These are phyloP conservation scores for Caracal caracal DNA, from an alignment of 2,113 vertebrate species.

Conservation along the genomic window DNA sequence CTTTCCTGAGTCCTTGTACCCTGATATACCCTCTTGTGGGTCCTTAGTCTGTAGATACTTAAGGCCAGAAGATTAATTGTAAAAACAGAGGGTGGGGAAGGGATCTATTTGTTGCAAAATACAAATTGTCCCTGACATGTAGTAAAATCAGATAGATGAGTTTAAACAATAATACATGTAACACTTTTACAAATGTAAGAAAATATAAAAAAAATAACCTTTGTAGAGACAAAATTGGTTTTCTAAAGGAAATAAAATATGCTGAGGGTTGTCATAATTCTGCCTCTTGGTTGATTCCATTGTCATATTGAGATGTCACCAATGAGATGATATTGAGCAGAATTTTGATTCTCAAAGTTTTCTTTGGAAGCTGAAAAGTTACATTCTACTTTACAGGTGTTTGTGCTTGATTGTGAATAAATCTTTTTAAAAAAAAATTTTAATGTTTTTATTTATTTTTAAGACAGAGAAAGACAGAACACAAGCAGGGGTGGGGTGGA, in stretches of 20 bases:
- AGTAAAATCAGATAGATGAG: neutral
- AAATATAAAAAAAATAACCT: neutral
- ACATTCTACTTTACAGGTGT: neutral
- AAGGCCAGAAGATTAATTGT: neutral
- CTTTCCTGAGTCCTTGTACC: neutral
- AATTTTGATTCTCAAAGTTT: neutral
- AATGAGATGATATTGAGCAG: neutral
- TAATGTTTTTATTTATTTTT: too few relatives aligned
- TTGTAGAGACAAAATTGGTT: neutral
- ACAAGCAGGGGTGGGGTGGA: too few relatives aligned
- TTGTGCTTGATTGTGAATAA: neutral
- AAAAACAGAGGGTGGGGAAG: neutral
- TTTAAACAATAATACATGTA: neutral
- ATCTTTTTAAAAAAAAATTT: neutral
- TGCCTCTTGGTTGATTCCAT: neutral
- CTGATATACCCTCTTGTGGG: neutral
- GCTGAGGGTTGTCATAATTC: neutral
- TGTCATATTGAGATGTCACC: neutral
- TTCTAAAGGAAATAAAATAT: neutral
- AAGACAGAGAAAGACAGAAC: too few relatives aligned
- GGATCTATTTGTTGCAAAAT: neutral
- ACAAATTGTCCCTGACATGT: neutral
- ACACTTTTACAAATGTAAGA: neutral
- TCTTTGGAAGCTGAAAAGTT: neutral
- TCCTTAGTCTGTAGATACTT: neutral